Evolutionary conservation across 2,113 vertebrate genomes (phyloP).

Genomic region (Urocolius indicus): DNA sequence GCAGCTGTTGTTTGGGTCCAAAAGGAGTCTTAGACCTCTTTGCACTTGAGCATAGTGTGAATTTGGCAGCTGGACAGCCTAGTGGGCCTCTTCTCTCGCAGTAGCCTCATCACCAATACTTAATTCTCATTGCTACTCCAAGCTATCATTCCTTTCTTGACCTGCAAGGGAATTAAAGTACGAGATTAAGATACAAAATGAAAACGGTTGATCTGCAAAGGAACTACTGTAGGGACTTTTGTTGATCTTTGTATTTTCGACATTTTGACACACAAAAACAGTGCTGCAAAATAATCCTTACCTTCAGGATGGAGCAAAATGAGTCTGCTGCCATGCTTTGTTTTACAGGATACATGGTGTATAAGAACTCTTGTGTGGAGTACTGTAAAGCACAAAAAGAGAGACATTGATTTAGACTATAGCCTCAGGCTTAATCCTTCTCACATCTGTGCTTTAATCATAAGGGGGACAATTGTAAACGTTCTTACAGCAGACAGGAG

Average conservation of each 20-base stretch:
- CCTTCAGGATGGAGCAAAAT: not conserved
- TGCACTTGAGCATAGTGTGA: not conserved
- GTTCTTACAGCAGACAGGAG: not conserved
- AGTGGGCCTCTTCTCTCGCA: not conserved
- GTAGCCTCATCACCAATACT: not conserved
- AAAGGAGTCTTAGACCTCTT: not conserved
- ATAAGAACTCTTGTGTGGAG: not conserved
- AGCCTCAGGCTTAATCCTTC: constrained; percentile 19
- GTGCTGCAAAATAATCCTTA: not conserved
- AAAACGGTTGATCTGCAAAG: not conserved
- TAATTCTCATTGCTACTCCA: not conserved
- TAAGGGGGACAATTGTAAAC: not conserved
- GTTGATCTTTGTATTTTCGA: not conserved
- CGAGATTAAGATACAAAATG: not conserved
- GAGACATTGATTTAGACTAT: constrained; percentile 17
- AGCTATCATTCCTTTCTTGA: not conserved
- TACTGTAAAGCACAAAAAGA: constrained; percentile 24
- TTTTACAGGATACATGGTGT: constrained; percentile 18
- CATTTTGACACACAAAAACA: accelerated
- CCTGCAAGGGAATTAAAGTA: not conserved
- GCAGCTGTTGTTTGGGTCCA: not conserved
- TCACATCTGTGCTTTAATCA: constrained; percentile 5
- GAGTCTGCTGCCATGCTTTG: not conserved
- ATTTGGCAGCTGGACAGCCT: not conserved
- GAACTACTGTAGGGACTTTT: not conserved